phyloP scores from a whole-genome alignment of 2,113 vertebrate species.

The Gymnobelideus leadbeateri region DNA sequence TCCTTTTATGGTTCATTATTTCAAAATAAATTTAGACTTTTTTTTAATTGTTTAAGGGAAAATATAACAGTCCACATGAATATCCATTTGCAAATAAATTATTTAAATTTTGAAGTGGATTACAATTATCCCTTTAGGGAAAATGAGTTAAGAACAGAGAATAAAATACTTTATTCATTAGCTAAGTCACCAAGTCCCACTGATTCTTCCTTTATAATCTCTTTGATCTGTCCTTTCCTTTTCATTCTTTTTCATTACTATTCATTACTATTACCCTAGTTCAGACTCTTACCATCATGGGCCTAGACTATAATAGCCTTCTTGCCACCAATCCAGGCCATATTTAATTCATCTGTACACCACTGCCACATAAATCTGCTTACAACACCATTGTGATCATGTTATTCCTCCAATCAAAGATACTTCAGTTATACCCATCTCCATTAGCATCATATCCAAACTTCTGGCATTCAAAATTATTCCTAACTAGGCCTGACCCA shows the following conservation, averaged over 20 bases:
- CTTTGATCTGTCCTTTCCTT: not conserved
- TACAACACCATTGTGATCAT: not conserved
- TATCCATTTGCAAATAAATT: not conserved
- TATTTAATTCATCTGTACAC: not conserved
- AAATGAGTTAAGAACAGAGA: not conserved
- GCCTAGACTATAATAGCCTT: not conserved
- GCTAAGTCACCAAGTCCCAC: not conserved
- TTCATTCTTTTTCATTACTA: not conserved
- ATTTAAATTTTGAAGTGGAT: not conserved
- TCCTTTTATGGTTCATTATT: not conserved
- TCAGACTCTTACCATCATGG: not conserved
- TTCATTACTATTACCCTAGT: not conserved
- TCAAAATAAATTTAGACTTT: not conserved
- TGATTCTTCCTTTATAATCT: not conserved
- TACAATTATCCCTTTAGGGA: not conserved
- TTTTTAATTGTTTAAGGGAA: not conserved
- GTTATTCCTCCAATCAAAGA: not conserved
- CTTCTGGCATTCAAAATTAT: not conserved
- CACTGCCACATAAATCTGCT: conserved; percentile 16
- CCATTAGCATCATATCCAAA: not conserved
- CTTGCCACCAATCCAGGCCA: not conserved
- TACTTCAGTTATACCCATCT: not conserved
- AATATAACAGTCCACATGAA: not conserved
- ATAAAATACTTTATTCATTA: not conserved
- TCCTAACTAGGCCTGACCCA: not conserved